A percentile compares a stretch with the other conserved stretches of the same genome.
Conservation (phyloP, 1,140 invertebrate species). For the Schlechtendalia chinensis region DNA sequence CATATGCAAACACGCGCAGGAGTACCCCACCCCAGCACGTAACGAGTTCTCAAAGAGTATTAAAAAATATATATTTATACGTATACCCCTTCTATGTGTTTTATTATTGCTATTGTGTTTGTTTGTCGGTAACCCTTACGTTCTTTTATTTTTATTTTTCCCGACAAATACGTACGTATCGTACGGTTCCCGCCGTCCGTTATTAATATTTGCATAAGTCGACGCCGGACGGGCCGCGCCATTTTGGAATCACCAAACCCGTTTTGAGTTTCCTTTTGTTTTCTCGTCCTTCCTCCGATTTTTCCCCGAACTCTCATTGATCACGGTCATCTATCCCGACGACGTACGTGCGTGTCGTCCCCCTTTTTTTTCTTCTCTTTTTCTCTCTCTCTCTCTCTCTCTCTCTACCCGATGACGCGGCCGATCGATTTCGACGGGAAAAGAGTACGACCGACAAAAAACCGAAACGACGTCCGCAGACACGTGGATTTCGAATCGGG, state of each 20-base stretch:
- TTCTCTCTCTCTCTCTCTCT: no score
- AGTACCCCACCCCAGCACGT: constrained; percentile 32
- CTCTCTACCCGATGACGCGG: no score
- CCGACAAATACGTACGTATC: constrained; percentile 16
- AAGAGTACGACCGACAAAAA: no score
- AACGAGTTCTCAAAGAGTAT: constrained; percentile 49
- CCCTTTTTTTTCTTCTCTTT: background rate
- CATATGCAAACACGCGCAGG: constrained; percentile 48
- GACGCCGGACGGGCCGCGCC: constrained; percentile 3
- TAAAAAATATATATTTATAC: constrained; percentile 21
- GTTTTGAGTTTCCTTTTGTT: constrained; percentile 50
- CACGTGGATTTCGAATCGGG: no score
- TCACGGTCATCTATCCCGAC: constrained; percentile 30
- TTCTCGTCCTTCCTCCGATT: constrained; percentile 25
- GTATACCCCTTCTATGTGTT: constrained; percentile 37
- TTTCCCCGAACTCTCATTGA: constrained; percentile 20
- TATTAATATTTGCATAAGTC: constrained; percentile 50
- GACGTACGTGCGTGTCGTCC: constrained; percentile 19
- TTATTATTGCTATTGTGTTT: constrained; percentile 50
- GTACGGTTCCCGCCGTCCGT: constrained; percentile 37
- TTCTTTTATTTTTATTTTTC: constrained; percentile 39
- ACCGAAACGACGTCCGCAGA: no score
- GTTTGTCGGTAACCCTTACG: constrained; percentile 49
- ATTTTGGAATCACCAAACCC: constrained; percentile 47
- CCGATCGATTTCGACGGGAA: no score